Evolutionary conservation across 2,888 invertebrate genomes (phyloP), one percentile per base, ranked within the genome.

Genomic region (Euzetes globulus): DNA sequence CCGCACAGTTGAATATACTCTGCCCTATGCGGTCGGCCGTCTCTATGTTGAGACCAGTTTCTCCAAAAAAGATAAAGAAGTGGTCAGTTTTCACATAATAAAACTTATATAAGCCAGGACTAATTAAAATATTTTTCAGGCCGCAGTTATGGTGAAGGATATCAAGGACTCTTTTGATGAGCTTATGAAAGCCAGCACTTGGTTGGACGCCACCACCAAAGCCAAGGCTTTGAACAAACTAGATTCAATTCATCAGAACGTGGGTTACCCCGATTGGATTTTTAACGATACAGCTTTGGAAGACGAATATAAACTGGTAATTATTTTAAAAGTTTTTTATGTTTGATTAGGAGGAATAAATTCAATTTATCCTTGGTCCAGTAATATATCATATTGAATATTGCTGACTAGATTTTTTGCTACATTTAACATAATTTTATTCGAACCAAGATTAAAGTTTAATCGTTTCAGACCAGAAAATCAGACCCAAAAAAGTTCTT

Each of bases 171-270:
- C 85, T 1, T 87, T 86, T 79, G 81, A 82, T 74, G 83, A 84
- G 29, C 81, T 85, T 0, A 78, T 87, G 4, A 77, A 81, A 15
- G 81, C 83, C 33, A 82, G 83, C 13, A 81, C 82, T 17, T 87
- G 87, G 87, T 85, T 87, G 84, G 87, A 87, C 78, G 82, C 82
- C 0, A 78, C 80, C 15, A 85, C 86, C 0, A 85, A 84, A 79
- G 79, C 79, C 9, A 82, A 83, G 13, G 86, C 86, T 1, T 79
- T 83, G 37, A 80, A 82, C 45, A 87, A 87, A 81, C 83, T 84
- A 9, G 80, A 83, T 71, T 83, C 85, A 9, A 85, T 87, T 81
- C 79, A 80, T 50, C 81, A 82, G 41, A 80, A 82, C 73, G 82
- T 84, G 58, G 84, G 84, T 13, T 84, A 83, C 77, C 83, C 83